phyloP scores from a whole-genome alignment of 2,113 vertebrate species.

The Guaruba guarouba region DNA sequence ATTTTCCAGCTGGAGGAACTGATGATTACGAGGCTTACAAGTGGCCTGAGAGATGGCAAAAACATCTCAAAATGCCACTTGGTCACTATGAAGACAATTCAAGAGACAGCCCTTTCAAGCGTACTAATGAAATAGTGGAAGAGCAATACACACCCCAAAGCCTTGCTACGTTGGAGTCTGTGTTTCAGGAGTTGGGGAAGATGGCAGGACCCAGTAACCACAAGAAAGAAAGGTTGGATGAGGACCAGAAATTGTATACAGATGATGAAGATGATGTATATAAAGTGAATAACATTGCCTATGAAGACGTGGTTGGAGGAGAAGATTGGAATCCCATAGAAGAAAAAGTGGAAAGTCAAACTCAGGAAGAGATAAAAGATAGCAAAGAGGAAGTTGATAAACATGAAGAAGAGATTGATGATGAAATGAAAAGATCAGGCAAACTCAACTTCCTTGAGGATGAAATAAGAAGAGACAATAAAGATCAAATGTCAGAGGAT shows the following conservation, averaged over 20 bases:
- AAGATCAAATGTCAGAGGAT: constrained; percentile 79
- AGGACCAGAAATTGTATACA: constrained; percentile 80
- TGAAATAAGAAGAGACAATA: constrained; percentile 69
- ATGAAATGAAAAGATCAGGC: constrained; percentile 82
- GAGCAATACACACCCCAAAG: constrained; percentile 94
- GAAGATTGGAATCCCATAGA: constrained; percentile 86
- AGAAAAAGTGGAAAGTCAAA: constrained; percentile 85
- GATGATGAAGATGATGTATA: constrained; percentile 86
- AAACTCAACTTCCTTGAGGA: constrained; percentile 67
- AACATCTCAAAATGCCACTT: constrained; percentile 75
- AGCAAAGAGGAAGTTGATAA: constrained; percentile 80
- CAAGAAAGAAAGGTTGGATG: constrained; percentile 80
- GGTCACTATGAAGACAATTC: constrained; percentile 85
- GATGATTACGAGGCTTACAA: constrained; percentile 85
- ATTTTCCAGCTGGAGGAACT: constrained; percentile 49
- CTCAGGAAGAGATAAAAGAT: constrained; percentile 86
- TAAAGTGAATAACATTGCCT: constrained; percentile 83
- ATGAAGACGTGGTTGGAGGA: constrained; percentile 85
- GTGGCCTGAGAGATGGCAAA: constrained; percentile 75
- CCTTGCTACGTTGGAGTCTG: constrained; percentile 90
- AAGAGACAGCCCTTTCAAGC: constrained; percentile 87
- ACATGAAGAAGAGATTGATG: constrained; percentile 74
- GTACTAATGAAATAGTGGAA: constrained; percentile 93
- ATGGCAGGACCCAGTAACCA: constrained; percentile 73
- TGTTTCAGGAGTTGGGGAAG: constrained; percentile 92